Percentiles rank a stretch among this genome's conserved stretches.
Conservation (phyloP, 1,140 invertebrate species). For the Drosophila grimshawi region DNA sequence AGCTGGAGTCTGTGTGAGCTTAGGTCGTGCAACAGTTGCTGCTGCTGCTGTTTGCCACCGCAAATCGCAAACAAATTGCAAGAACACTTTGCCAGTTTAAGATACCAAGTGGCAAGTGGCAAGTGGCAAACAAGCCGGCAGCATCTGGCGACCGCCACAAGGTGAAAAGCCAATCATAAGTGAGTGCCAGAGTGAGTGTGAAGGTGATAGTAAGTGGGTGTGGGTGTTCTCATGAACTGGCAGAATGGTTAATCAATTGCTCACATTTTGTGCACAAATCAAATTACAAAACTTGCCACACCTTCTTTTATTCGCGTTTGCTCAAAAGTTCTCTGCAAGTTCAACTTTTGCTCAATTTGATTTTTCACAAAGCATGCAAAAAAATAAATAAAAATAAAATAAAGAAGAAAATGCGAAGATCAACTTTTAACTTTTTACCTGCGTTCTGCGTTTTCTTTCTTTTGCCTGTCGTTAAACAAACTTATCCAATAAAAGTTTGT, state of each 20-base stretch:
- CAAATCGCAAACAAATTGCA: constrained; percentile 56
- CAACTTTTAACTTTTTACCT: constrained; percentile 73
- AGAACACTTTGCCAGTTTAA: constrained; percentile 52
- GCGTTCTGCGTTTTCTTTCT: constrained; percentile 48
- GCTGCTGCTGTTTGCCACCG: constrained; percentile 38
- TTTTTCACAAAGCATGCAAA: constrained; percentile 67
- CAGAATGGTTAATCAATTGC: constrained; percentile 81
- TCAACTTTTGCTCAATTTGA: constrained; percentile 83
- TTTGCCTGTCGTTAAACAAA: constrained; percentile 82
- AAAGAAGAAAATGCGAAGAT: constrained; percentile 38
- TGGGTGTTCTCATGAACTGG: constrained; percentile 55
- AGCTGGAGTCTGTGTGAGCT: constrained; percentile 61
- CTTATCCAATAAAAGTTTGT: constrained; percentile 84
- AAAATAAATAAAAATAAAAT: constrained; percentile 8
- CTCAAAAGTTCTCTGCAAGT: constrained; percentile 46
- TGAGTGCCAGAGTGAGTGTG: constrained; percentile 31
- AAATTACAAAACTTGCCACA: constrained; percentile 79
- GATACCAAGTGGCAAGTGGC: constrained; percentile 15
- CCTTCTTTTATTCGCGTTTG: constrained; percentile 39
- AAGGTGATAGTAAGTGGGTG: constrained; percentile 20
- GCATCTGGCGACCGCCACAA: constrained; percentile 10
- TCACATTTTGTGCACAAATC: constrained; percentile 78
- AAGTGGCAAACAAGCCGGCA: background rate
- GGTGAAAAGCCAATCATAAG: constrained; percentile 56
- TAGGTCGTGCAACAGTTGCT: constrained; percentile 69